These are phyloP conservation scores for Apodemus agrarius DNA, from an alignment of 2,797 vertebrate genomes.

Conservation along the genomic window DNA sequence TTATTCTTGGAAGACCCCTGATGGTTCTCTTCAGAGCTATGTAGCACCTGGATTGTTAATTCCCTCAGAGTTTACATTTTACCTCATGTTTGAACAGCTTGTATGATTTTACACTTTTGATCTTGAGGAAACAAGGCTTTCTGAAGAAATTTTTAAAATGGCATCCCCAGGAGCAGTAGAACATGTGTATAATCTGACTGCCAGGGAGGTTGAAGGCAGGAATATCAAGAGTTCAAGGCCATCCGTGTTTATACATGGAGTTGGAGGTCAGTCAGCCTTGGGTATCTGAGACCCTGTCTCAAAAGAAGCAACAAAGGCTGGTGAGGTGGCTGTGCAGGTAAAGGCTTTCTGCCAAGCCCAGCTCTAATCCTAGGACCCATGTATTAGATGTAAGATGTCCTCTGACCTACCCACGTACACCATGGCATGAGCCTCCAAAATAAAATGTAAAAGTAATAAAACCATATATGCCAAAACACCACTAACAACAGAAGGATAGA, in stretches of 20 bases:
- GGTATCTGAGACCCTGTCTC: neutral
- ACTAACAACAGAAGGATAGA: neutral
- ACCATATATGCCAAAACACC: neutral
- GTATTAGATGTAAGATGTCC: neutral
- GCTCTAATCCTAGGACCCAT: neutral
- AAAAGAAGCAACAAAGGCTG: neutral
- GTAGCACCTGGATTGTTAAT: neutral
- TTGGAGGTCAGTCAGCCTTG: neutral
- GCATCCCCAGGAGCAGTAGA: neutral
- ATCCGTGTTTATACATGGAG: neutral
- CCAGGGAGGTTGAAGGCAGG: neutral
- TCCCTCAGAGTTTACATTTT: conserved; percentile 23
- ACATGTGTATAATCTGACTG: neutral
- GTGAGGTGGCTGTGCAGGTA: neutral
- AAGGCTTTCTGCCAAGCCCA: neutral
- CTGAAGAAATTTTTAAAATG: conserved; percentile 12
- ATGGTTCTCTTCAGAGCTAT: neutral
- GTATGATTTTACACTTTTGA: conserved; percentile 48
- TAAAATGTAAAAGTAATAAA: neutral
- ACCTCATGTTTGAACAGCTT: conserved; percentile 41
- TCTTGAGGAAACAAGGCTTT: conserved; percentile 33
- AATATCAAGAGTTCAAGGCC: neutral
- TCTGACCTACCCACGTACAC: neutral
- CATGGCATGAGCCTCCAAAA: too few relatives aligned
- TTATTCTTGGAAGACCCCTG: neutral